phyloP scores from a whole-genome alignment of 35 echinoderm and acorn worm genomes.

The Lytechinus variegatus region DNA sequence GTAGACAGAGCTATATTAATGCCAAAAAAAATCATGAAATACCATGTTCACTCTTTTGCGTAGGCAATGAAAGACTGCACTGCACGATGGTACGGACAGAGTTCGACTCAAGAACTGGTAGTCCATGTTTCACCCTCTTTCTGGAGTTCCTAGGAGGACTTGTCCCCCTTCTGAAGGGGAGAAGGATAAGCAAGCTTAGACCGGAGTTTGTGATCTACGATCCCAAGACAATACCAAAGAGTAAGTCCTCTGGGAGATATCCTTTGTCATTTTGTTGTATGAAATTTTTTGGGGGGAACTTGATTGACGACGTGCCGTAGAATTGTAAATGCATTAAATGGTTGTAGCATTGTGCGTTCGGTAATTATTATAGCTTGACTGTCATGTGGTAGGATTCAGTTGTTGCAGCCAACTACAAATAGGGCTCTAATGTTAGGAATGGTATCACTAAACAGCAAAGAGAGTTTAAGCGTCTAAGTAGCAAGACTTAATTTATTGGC shows the following conservation, averaged over 20 bases:
- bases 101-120: slow-evolving; percentile 82
- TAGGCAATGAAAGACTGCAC: slow-evolving; percentile 93
- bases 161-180: slow-evolving; percentile 93
- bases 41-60: not conserved
- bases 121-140: slow-evolving; percentile 88
- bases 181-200: slow-evolving; percentile 90
- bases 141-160: slow-evolving; percentile 95
- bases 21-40: not conserved
- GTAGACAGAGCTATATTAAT: not conserved
- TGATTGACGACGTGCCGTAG: too few relatives aligned
- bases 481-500: too few relatives aligned
- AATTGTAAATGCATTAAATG: too few relatives aligned
- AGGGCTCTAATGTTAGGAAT: too few relatives aligned
- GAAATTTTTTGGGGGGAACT: too few relatives aligned
- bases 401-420: too few relatives aligned
- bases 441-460: too few relatives aligned
- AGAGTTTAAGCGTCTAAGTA: too few relatives aligned
- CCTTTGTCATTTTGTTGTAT: too few relatives aligned
- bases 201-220: slow-evolving; percentile 99
- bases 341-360: too few relatives aligned
- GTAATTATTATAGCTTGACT: too few relatives aligned
- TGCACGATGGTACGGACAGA: slow-evolving; percentile 96
- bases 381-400: too few relatives aligned
- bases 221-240: slow-evolving; percentile 68
- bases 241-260: not conserved